These are phyloP conservation scores for Agrypnus murinus DNA, from an alignment of 2,888 invertebrate species.

Conservation along the genomic window DNA sequence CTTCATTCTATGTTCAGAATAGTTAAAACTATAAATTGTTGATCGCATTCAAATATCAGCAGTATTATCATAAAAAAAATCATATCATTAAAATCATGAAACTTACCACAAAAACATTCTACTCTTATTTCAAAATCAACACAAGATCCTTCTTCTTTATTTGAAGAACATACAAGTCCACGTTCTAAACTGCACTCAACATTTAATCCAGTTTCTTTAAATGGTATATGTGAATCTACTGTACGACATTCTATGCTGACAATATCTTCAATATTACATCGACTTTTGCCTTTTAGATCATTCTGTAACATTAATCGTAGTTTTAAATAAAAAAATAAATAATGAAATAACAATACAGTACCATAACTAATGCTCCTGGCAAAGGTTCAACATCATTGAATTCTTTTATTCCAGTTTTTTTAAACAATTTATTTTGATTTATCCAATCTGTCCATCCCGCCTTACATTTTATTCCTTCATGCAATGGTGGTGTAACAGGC, in stretches of 20 bases:
- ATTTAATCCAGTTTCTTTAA: slow-evolving; percentile 82
- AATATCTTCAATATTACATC: slow-evolving; percentile 79
- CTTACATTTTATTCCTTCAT: slow-evolving; percentile 71
- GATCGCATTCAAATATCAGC: too few species aligned
- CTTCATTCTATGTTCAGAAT: too few species aligned
- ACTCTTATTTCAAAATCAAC: slow-evolving; percentile 90
- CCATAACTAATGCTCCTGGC: slow-evolving; percentile 74
- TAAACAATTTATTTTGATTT: slow-evolving; percentile 74
- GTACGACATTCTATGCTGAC: slow-evolving; percentile 85
- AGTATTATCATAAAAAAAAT: too few species aligned
- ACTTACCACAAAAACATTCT: slow-evolving; percentile 77
- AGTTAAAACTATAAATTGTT: too few species aligned
- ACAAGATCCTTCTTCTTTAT: slow-evolving; percentile 71
- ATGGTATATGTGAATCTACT: slow-evolving; percentile 75
- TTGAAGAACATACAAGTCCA: slow-evolving; percentile 80
- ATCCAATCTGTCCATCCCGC: slow-evolving; percentile 89
- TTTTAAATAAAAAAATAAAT: too few species aligned
- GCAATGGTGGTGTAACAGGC: slow-evolving; percentile 58
- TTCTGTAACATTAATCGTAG: too few species aligned
- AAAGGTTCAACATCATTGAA: slow-evolving; percentile 75
- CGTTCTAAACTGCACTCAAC: slow-evolving; percentile 84
- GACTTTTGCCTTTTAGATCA: slow-evolving; percentile 67
- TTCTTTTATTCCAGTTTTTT: slow-evolving; percentile 64
- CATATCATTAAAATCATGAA: too few species aligned
- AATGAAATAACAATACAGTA: slow-evolving; percentile 62